Evolutionary conservation across 2,888 invertebrate species (phyloP).

Genomic region (Patella depressa): DNA sequence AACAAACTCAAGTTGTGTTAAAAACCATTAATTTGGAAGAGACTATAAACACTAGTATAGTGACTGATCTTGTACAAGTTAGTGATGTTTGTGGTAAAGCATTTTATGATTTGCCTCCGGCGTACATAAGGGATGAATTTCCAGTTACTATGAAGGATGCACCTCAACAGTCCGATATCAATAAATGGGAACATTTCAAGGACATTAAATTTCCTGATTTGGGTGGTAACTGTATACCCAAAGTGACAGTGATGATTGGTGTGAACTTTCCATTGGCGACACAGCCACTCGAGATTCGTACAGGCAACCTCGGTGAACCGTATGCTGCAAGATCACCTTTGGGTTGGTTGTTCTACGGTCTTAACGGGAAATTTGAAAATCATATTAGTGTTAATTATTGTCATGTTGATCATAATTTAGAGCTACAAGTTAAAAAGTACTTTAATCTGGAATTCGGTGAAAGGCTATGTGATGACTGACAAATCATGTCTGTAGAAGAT

Average conservation of each 20-base stretch:
- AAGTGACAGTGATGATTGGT: slow-evolving; percentile 9
- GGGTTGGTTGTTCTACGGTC: slow-evolving; percentile 32
- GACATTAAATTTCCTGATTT: background rate
- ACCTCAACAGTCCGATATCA: background rate
- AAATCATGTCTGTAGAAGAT: slow-evolving; percentile 84
- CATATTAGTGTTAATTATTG: slow-evolving; percentile 14
- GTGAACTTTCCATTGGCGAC: slow-evolving; percentile 6
- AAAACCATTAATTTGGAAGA: background rate
- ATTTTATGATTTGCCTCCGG: background rate
- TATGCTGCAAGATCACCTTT: slow-evolving; percentile 25
- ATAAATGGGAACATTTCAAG: slow-evolving; percentile 13
- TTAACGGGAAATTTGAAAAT: background rate
- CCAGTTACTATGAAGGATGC: background rate
- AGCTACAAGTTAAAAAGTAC: slow-evolving; percentile 85
- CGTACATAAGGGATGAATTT: background rate
- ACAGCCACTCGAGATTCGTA: background rate
- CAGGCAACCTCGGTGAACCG: slow-evolving; percentile 17
- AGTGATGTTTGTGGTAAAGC: background rate
- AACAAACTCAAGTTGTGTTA: background rate
- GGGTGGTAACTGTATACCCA: background rate
- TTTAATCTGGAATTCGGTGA: slow-evolving; percentile 26
- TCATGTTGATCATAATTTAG: slow-evolving; percentile 79
- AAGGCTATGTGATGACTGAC: slow-evolving; percentile 80
- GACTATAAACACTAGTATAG: background rate
- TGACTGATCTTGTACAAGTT: background rate